phyloP scores from a whole-genome alignment of 2,888 invertebrate species.

The Luffia ferchaultella region DNA sequence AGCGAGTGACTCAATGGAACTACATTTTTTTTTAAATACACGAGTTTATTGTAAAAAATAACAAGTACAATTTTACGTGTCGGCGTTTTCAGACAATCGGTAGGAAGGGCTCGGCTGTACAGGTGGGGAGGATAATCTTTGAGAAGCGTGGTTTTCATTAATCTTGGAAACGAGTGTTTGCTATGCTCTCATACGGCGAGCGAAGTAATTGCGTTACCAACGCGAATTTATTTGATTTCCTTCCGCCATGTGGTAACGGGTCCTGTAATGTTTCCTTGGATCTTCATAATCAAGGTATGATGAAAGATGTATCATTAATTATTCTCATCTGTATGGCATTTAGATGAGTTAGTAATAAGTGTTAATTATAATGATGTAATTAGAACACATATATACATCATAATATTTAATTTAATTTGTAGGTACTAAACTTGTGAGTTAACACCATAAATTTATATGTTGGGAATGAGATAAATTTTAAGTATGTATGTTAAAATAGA shows the following conservation, averaged over 20 bases:
- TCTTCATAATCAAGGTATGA: background rate
- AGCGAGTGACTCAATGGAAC: no score
- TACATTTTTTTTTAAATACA: no score
- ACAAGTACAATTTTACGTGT: no score
- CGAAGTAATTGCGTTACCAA: slow-evolving; percentile 43
- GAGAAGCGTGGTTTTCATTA: slow-evolving; percentile 28
- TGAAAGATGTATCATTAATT: slow-evolving; percentile 1
- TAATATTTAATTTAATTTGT: no score
- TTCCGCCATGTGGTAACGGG: slow-evolving; percentile 16
- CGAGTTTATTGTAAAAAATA: no score
- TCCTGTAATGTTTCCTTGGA: slow-evolving; percentile 5
- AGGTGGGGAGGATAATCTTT: background rate
- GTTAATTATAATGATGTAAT: no score
- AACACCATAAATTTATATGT: no score
- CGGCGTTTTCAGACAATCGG: background rate
- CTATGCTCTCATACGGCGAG: slow-evolving; percentile 25
- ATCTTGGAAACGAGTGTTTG: slow-evolving; percentile 34
- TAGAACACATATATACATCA: no score
- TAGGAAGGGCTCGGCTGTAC: background rate
- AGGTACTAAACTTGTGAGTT: no score
- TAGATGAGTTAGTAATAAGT: slow-evolving; percentile 4
- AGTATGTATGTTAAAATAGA: no score
- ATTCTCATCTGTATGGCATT: slow-evolving; percentile 5
- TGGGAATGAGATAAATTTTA: no score
- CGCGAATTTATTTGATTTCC: slow-evolving; percentile 38